Base-by-base conservation (phyloP, 2,113 vertebrate species). In the Triplophysa dalaica region DNA sequence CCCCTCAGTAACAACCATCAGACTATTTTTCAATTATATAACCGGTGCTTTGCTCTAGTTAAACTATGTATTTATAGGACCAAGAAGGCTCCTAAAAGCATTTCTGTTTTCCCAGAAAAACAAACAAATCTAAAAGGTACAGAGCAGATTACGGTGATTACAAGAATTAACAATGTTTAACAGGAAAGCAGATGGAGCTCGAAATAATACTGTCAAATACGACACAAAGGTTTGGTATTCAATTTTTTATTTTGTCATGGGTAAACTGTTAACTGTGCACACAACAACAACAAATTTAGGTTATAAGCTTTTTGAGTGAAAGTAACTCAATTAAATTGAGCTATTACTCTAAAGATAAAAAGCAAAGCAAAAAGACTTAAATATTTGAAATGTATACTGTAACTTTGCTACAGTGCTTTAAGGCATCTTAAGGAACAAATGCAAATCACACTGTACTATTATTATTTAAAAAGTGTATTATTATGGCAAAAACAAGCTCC, bases 1-100 rank as follows among this genome's bases (percentile, higher is more conserved):
- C 78, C 80, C 70, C 45, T 60, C 74, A 19, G 38, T 63, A 68
- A 45, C 54, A 83, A 76, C 41, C 80, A 80, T 81, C 79, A 86
- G 82, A 80, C 78, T 80, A 79, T 82, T 86, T 83, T 64, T 19
- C 19, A 74, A 70, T 79, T 79, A 62, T 4, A 21, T 38, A n/a
- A 77, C 33, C 41, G 21, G 14, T 21, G 21, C 43, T 64, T 24
- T 14, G 69, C 70, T 80, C 61, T 41, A 66, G 52, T 41, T 64
- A 48, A 63, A 66, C 74, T 45, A 65, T 43, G 19, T 45, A 77
- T 77, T 77, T 54, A 29, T 77, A 54, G 54, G 62, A 26, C 75
- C 75, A 65, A 22, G 61, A 48, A 64, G 13, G 24, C 60, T 65
- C 43, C 45, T n/a, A 7, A 43, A 16, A 24, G 72, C 21, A 74